A percentile compares a stretch with the other conserved stretches of the same genome.
phyloP scores from a whole-genome alignment of 2,113 vertebrate genomes.

The Porphyrio hochstetteri region DNA sequence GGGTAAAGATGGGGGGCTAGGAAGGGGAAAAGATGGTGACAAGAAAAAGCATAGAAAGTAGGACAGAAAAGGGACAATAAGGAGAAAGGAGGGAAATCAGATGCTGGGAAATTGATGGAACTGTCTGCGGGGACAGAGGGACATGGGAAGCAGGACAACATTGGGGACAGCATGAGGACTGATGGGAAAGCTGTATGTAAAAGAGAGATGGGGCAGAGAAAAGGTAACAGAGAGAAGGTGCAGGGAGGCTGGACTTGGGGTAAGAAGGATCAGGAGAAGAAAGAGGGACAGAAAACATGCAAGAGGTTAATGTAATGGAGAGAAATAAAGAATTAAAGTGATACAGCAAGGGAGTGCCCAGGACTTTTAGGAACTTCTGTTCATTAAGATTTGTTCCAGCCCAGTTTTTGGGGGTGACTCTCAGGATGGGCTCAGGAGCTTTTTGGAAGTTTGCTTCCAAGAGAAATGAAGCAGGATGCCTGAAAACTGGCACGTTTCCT shows the following conservation, averaged over 20 bases:
- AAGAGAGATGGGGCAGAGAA: not conserved
- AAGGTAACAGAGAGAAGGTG: not conserved
- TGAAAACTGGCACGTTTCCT: constrained; percentile 37
- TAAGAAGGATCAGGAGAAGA: not conserved
- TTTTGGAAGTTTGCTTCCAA: not conserved
- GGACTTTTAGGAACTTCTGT: not conserved
- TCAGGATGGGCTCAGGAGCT: not conserved
- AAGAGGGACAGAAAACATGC: not conserved
- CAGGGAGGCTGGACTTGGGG: not conserved
- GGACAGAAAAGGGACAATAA: not conserved
- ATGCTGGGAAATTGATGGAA: not conserved
- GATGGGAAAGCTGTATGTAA: not conserved
- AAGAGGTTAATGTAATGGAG: not conserved
- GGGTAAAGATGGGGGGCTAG: accelerated
- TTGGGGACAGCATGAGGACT: not conserved
- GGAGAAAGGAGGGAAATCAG: not conserved
- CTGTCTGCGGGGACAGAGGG: accelerated
- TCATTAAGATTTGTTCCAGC: not conserved
- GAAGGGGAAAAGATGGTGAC: not conserved
- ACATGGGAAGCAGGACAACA: not conserved
- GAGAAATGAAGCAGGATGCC: not conserved
- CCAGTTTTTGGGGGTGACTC: not conserved
- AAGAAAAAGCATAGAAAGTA: not conserved
- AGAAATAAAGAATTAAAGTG: not conserved
- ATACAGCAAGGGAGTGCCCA: not conserved